Evolutionary conservation across 2,888 invertebrate genomes (phyloP).

Genomic region (Cheilosia pagana): DNA sequence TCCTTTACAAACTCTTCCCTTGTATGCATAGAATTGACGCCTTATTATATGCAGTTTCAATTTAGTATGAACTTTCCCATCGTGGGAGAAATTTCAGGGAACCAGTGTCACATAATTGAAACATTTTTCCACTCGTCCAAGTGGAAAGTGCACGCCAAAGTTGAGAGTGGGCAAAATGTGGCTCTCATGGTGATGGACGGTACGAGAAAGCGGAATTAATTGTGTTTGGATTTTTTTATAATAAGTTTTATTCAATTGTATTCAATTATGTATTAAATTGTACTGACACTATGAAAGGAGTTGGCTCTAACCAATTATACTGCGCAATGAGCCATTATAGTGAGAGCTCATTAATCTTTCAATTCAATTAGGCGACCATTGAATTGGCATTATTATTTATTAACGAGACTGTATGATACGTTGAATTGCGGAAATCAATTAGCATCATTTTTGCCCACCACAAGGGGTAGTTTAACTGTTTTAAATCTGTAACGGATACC

Average conservation of each 20-base stretch:
- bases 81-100: not conserved
- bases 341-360: too few relatives aligned
- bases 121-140: conserved; percentile 50
- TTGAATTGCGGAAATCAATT: too few relatives aligned
- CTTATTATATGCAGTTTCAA: conserved; percentile 8
- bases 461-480: too few relatives aligned
- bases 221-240: not conserved
- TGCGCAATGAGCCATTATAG: too few relatives aligned
- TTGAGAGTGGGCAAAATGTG: not conserved
- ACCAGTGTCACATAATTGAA: conserved; percentile 35
- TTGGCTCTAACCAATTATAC: too few relatives aligned
- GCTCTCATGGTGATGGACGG: not conserved
- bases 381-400: too few relatives aligned
- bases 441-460: too few relatives aligned
- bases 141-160: conserved; percentile 44
- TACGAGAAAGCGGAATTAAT: not conserved
- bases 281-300: too few relatives aligned
- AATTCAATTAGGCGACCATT: too few relatives aligned
- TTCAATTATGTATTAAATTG: too few relatives aligned
- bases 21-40: not conserved
- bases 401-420: too few relatives aligned
- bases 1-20: conserved; percentile 1
- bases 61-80: not conserved
- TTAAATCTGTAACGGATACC: too few relatives aligned
- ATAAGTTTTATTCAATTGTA: not conserved